These are phyloP conservation scores for Drosophila biarmipes DNA, from an alignment of 1,140 invertebrate species.

Conservation along the genomic window DNA sequence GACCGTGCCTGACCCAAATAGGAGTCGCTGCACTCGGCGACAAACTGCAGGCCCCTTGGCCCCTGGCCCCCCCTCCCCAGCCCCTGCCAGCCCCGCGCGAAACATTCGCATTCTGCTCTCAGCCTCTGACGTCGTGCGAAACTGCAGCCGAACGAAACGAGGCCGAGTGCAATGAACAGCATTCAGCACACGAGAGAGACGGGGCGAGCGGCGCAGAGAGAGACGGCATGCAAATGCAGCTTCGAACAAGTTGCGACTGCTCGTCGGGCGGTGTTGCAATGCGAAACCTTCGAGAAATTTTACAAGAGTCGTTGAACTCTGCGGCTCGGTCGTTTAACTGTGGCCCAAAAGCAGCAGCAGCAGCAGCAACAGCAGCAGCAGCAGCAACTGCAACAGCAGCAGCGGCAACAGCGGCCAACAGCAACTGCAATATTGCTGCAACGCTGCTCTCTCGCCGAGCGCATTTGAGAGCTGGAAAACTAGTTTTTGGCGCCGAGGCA, in stretches of 20 bases:
- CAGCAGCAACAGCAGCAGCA: constrained; percentile 5
- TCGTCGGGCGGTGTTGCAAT: constrained; percentile 66
- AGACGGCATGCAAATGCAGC: constrained; percentile 57
- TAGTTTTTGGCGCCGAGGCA: constrained; percentile 82
- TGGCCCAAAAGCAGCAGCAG: constrained; percentile 40
- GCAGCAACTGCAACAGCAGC: constrained; percentile 7
- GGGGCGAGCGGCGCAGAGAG: constrained; percentile 1
- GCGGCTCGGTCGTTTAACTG: constrained; percentile 61
- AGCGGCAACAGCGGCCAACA: constrained; percentile 35
- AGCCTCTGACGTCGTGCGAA: constrained; percentile 60
- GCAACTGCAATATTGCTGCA: constrained; percentile 17
- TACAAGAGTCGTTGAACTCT: constrained; percentile 82
- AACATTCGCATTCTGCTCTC: not conserved
- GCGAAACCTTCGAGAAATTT: constrained; percentile 84
- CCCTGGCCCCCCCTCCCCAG: not conserved
- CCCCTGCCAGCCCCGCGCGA: not conserved
- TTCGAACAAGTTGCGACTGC: constrained; percentile 67
- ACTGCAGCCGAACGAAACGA: constrained; percentile 75
- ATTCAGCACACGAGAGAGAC: constrained; percentile 67
- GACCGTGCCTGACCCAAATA: constrained; percentile 85
- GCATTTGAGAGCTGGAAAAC: constrained; percentile 61
- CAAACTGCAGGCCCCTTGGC: constrained; percentile 44
- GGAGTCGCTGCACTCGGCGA: constrained; percentile 84
- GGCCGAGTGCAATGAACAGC: constrained; percentile 84
- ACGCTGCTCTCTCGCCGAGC: constrained; percentile 5